These are phyloP conservation scores for Cephus nigrinus DNA, from an alignment of 2,888 invertebrate genomes.

Conservation along the genomic window DNA sequence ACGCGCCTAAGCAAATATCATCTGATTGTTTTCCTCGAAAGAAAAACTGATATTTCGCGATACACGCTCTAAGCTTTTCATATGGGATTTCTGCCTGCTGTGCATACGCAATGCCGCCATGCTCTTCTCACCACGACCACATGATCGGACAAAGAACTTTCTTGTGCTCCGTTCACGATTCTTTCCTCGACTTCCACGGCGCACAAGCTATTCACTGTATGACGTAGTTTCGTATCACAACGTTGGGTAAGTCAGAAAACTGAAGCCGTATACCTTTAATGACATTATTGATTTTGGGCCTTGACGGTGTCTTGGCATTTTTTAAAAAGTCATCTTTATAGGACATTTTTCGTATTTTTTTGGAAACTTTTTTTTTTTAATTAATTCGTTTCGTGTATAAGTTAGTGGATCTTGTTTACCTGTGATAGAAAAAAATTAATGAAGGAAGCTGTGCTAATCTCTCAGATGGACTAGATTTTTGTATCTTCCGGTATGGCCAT, in stretches of 20 bases:
- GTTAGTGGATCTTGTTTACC: neutral
- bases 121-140: neutral
- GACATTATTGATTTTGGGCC: neutral
- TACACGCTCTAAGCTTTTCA: neutral
- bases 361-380: neutral
- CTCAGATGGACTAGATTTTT: neutral
- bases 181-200: neutral
- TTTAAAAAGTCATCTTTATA: neutral
- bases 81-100: neutral
- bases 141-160: neutral
- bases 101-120: neutral
- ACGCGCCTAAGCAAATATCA: neutral
- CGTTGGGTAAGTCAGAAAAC: neutral
- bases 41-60: conserved; percentile 1
- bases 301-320: neutral
- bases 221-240: neutral
- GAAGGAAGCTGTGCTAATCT: neutral
- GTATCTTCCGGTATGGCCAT: neutral
- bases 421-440: neutral
- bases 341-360: neutral
- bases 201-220: neutral
- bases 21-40: neutral
- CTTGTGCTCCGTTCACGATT: neutral
- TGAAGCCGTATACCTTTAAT: neutral
- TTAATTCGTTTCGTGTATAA: neutral